Evolutionary conservation across 2,888 invertebrate species (phyloP).

Genomic region (Thymelicus sylvestris): DNA sequence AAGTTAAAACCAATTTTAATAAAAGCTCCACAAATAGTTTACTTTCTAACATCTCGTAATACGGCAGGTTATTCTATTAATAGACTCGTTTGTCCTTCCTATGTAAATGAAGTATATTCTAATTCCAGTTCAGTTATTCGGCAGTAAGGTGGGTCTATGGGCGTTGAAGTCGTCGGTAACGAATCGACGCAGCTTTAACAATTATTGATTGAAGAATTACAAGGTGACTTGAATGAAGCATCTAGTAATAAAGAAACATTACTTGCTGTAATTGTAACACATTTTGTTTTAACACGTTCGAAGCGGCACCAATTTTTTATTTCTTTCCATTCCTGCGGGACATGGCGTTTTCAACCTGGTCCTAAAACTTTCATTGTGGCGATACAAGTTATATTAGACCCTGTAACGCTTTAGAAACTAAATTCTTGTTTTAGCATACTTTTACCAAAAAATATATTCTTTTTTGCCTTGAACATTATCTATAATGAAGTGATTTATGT

Average conservation of each 20-base stretch:
- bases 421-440: no score
- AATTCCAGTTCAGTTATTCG: slow-evolving; percentile 44
- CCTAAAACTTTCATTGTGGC: no score
- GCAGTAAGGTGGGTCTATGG: slow-evolving; percentile 42
- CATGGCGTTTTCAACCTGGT: no score
- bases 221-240: slow-evolving; percentile 3
- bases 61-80: slow-evolving; percentile 29
- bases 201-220: slow-evolving; percentile 52
- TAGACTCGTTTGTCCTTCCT: slow-evolving; percentile 39
- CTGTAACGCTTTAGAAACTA: no score
- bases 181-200: slow-evolving; percentile 48
- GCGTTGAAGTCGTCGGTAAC: slow-evolving; percentile 54
- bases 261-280: no score
- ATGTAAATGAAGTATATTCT: slow-evolving; percentile 43
- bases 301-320: no score
- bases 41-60: slow-evolving; percentile 22
- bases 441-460: no score
- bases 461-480: no score
- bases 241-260: not conserved
- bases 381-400: no score
- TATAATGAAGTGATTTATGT: no score
- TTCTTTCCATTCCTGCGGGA: no score
- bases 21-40: not conserved
- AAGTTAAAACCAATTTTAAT: not conserved
- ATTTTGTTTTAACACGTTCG: no score